Conservation (phyloP, 2,888 invertebrate genomes). For the Molanna angustata region DNA sequence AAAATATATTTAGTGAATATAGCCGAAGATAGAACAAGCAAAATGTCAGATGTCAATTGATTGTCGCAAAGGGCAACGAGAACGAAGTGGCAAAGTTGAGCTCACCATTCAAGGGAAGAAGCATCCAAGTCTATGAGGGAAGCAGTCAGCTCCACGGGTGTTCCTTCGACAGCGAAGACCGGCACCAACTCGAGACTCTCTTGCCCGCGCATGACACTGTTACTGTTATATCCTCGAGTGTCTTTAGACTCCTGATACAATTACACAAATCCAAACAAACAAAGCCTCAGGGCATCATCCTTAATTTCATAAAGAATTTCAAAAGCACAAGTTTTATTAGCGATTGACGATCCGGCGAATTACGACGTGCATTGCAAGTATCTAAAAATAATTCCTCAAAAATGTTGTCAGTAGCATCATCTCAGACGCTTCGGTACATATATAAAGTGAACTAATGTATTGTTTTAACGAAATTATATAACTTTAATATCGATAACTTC, state of each 20-base stretch:
- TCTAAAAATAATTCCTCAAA: constrained; percentile 54
- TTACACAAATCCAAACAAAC: constrained; percentile 46
- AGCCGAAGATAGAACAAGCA: no score
- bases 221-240: no score
- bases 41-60: no score
- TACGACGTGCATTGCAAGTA: constrained; percentile 27
- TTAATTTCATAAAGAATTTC: constrained; percentile 37
- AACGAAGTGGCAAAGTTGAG: neutral
- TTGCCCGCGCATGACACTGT: no score
- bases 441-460: constrained; percentile 7
- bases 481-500: constrained; percentile 5
- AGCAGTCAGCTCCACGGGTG: constrained; percentile 22
- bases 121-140: neutral
- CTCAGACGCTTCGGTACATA: constrained; percentile 19
- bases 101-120: neutral
- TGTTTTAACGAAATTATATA: constrained; percentile 20
- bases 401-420: constrained; percentile 46
- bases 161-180: constrained; percentile 24
- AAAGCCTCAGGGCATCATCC: constrained; percentile 46
- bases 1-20: no score
- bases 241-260: constrained; percentile 38
- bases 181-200: no score
- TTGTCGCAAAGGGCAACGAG: neutral
- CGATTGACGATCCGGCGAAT: constrained; percentile 24
- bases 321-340: constrained; percentile 16